Evolutionary conservation across 2,113 vertebrate species (phyloP).

Genomic region (Corvus hawaiiensis): DNA sequence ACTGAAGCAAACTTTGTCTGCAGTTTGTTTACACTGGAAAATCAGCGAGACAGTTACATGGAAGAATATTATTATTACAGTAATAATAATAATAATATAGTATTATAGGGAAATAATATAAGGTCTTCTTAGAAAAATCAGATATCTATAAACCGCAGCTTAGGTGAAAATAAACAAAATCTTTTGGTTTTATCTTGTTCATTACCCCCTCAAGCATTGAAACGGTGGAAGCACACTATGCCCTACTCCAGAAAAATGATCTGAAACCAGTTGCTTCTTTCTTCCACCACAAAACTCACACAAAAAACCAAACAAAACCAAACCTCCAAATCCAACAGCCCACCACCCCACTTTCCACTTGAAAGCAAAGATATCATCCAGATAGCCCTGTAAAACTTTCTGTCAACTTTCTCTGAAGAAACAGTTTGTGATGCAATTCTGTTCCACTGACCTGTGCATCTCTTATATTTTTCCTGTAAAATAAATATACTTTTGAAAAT

Average conservation of each 20-base stretch:
- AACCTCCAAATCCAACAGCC: background rate
- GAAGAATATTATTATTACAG: background rate
- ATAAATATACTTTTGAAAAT: background rate
- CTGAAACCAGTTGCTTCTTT: background rate
- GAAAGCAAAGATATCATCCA: background rate
- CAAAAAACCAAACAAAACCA: background rate
- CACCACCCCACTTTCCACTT: background rate
- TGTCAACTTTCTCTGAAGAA: background rate
- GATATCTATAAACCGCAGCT: background rate
- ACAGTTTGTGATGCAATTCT: background rate
- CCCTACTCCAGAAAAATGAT: background rate
- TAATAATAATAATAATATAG: background rate
- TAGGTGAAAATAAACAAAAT: background rate
- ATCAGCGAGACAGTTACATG: background rate
- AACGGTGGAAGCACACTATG: background rate
- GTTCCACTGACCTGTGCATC: background rate
- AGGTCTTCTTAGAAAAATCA: background rate
- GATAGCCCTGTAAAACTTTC: background rate
- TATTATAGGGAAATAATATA: background rate
- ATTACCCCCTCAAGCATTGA: background rate
- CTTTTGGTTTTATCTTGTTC: background rate
- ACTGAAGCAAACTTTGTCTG: background rate
- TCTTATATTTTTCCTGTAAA: background rate
- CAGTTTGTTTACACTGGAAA: constrained; percentile 16
- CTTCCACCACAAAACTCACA: background rate